Base-by-base conservation (phyloP, 2,888 invertebrate genomes). In the Andricus quercusramuli region DNA sequence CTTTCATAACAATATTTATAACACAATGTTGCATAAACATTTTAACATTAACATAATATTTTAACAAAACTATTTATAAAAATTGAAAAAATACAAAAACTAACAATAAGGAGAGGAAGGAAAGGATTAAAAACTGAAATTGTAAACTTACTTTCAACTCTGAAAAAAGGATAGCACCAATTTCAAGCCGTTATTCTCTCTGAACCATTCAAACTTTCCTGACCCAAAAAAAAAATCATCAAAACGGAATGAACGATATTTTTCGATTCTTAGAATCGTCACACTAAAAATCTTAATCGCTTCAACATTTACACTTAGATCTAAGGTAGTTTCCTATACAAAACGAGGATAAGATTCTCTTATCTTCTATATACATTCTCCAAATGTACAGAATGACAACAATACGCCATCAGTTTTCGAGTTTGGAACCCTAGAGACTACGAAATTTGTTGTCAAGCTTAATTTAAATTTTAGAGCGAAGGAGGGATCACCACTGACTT, bases 401-500 rank as follows among this genome's bases (percentile, higher is more conserved):
- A 56, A 74, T 74, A 56, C 20, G n/a, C 29, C 29, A 4, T 37
- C 51, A 56, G 56, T 56, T 56, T 59, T n/a, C 5, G 51, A 56
- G 56, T 74, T 74, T 74, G n/a, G 20, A 32, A 59, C 32, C 32
- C 74, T 56, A 13, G n/a, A 37, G 37, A 44, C 67, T 37, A 67
- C 22, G n/a, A 32, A 74, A 37, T 37, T 32, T 56, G 74, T 56
- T 56, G 13, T 59, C 56, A 74, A 74, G 47, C 22, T 74, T 51
- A 74, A 51, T 51, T 74, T 74, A 51, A 56, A 29, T 9, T 74
- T 74, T 51, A 74, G 32, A 74, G 74, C 56, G 15, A 56, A 56
- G 74, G 74, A 74, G 74, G 74, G 74, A 74, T 74, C 74, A 74
- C 74, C 74, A 74, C 74, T 74, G 74, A 74, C 56, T 74, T 74